Evolutionary conservation across 2,113 vertebrate species (phyloP), one percentile per base, ranked within the genome.

Genomic region (Sylvilagus bachmani): DNA sequence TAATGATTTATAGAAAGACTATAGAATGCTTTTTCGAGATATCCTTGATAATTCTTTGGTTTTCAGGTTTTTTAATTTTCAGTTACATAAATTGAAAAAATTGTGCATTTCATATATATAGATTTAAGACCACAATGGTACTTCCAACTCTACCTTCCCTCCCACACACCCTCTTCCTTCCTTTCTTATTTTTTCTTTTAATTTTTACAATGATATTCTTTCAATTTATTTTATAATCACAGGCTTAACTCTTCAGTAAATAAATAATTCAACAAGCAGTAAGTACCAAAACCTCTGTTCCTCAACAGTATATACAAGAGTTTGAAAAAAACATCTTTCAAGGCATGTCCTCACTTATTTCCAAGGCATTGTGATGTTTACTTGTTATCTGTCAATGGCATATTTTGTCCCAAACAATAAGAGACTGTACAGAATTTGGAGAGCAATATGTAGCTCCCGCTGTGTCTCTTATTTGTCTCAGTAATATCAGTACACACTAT

Each of bases 321-420:
- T 44, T 44, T 44, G 44, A 44, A 17, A n/a, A 53, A 17, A 55
- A 22, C n/a, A 33, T 22, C 19, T 78, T 83, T 62, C 27, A 33
- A 21, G 44, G 49, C n/a, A 10, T 81, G 67, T 31, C 66, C 9
- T 78, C 31, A 62, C 80, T 90, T 93, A 70, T 71, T 31, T 90
- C 83, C 64, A 93, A 73, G 66, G 88, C 74, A 17, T 4, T 19
- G 31, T 67, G 27, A 87, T 73, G 62, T 61, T 91, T 78, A 29
- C 44, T 29, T 53, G 31, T 13, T 73, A n/a, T 13, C 77, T 71
- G 33, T 22, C 64, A 78, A 78, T 27, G 6, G 4, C 31, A 51
- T 73, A 21, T 83, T 78, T 89, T 90, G 64, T 71, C 74, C 85
- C 90, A 66, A 67, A 71, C 44, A 71, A 86, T 38, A 27, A 31